phyloP scores from a whole-genome alignment of 2,113 vertebrate species.

The Nyctereutes procyonoides region DNA sequence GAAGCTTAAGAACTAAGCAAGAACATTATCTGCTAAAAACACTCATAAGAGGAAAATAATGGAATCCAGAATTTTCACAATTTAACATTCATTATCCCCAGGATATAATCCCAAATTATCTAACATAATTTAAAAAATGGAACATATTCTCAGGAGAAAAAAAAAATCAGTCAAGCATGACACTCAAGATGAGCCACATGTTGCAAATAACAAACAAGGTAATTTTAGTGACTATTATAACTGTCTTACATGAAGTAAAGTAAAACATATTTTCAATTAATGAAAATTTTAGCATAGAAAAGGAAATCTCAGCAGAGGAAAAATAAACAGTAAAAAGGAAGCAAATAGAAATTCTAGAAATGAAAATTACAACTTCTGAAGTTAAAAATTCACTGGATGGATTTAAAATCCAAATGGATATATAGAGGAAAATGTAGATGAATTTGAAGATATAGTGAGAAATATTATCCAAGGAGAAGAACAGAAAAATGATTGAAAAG shows the following conservation, averaged over 20 bases:
- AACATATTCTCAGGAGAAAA: neutral
- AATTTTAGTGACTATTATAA: neutral
- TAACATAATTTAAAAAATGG: neutral
- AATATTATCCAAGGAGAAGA: neutral
- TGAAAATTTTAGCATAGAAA: neutral
- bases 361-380: neutral
- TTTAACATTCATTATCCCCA: neutral
- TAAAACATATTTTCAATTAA: neutral
- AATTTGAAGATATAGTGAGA: conserved; percentile 10
- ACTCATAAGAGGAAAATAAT: neutral
- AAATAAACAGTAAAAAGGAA: neutral
- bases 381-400: neutral
- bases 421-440: neutral
- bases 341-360: conserved; percentile 7
- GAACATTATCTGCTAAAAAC: neutral
- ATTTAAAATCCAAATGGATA: conserved; percentile 22
- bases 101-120: neutral
- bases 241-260: neutral
- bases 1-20: neutral
- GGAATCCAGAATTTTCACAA: neutral
- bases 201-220: neutral
- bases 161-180: neutral
- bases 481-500: neutral
- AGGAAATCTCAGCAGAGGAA: neutral
- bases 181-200: neutral